phyloP scores from a whole-genome alignment of 2,888 invertebrate species.

The Drosophila paranaensis region DNA sequence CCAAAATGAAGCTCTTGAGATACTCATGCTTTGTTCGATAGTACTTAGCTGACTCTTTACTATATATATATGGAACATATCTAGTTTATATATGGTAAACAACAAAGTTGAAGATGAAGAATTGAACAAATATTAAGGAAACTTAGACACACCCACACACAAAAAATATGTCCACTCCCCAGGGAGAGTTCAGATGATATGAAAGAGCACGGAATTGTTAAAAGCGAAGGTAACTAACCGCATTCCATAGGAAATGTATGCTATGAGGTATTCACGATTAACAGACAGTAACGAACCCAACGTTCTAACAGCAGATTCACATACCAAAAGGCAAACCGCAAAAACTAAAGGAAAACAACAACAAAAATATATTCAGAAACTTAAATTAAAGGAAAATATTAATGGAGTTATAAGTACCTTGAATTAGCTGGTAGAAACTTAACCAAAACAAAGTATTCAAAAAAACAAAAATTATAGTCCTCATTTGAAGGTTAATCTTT shows the following conservation, averaged over 20 bases:
- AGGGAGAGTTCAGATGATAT: slow-evolving; percentile 9
- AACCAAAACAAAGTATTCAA: slow-evolving; percentile 45
- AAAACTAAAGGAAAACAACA: slow-evolving; percentile 1
- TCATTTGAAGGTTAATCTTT: slow-evolving; percentile 29
- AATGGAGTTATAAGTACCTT: slow-evolving; percentile 85
- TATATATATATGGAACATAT: no score
- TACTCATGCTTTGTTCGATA: slow-evolving; percentile 16
- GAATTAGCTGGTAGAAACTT: slow-evolving; percentile 81
- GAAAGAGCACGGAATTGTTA: slow-evolving; percentile 61
- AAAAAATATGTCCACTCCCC: background rate
- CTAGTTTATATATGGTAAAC: background rate
- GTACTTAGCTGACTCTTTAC: slow-evolving; percentile 38
- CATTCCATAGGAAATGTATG: slow-evolving; percentile 13
- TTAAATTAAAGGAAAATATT: slow-evolving; percentile 47
- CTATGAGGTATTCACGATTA: slow-evolving; percentile 18
- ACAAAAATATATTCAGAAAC: slow-evolving; percentile 10
- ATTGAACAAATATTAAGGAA: slow-evolving; percentile 2
- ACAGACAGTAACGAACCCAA: slow-evolving; percentile 59
- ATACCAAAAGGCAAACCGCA: slow-evolving; percentile 9
- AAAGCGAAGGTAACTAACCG: slow-evolving; percentile 38
- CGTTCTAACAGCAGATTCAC: slow-evolving; percentile 35
- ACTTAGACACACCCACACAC: slow-evolving; percentile 1
- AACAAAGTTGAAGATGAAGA: background rate
- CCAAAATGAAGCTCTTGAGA: slow-evolving; percentile 58
- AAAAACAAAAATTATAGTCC: slow-evolving; percentile 14